Percentiles rank a stretch among this genome's conserved stretches.
These are phyloP conservation scores for Castor canadensis DNA, from an alignment of 2,113 vertebrate species.

Conservation along the genomic window DNA sequence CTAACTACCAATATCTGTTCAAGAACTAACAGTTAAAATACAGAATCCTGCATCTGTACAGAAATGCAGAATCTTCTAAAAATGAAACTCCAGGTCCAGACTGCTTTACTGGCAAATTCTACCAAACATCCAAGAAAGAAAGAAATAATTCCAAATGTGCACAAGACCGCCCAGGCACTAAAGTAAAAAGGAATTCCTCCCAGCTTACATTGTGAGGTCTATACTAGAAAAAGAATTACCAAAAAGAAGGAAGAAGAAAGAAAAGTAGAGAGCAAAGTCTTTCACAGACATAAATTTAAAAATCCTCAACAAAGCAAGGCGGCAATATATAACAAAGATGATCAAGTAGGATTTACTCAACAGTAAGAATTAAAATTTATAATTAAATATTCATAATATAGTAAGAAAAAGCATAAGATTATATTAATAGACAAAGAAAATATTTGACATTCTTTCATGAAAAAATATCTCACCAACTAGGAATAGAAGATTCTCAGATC, in stretches of 20 bases:
- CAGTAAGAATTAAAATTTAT: not conserved
- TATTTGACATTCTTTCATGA: not conserved
- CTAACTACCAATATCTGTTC: not conserved
- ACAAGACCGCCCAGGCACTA: not conserved
- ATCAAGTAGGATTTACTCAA: not conserved
- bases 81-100: not conserved
- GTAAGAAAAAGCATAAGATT: not conserved
- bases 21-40: not conserved
- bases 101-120: not conserved
- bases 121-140: not conserved
- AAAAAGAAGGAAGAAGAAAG: no score
- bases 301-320: not conserved
- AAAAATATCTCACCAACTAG: no score
- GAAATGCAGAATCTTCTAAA: not conserved
- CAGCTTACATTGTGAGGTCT: not conserved
- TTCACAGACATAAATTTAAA: not conserved
- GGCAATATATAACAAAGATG: no score
- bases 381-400: not conserved
- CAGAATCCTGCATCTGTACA: not conserved
- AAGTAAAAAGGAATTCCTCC: no score
- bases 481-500: not conserved
- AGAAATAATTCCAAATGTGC: not conserved
- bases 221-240: not conserved
- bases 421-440: not conserved
- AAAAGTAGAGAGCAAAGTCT: not conserved